Evolutionary conservation across 2,113 vertebrate genomes (phyloP).

Genomic region (Datnioides undecimradiatus): DNA sequence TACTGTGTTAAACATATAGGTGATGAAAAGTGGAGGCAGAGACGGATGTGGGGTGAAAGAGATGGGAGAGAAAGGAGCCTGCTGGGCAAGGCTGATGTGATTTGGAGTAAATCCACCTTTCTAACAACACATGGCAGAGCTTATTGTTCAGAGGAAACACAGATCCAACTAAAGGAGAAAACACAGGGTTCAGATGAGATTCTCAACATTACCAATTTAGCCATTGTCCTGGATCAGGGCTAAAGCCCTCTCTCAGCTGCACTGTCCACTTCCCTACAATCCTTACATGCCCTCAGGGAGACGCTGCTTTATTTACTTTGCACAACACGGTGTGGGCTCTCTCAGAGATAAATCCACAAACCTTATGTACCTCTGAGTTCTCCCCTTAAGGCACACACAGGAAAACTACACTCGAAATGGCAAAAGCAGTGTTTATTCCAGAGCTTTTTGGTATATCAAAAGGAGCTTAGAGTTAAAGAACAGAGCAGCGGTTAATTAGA

Average conservation of each 20-base stretch:
- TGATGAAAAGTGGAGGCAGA: conserved; percentile 29
- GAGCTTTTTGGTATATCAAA: conserved; percentile 34
- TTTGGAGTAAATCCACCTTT: conserved; percentile 51
- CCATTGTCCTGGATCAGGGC: conserved; percentile 62
- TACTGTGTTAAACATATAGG: conserved; percentile 42
- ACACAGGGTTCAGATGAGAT: conserved; percentile 56
- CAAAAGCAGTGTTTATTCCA: conserved; percentile 37
- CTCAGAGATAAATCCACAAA: conserved; percentile 55
- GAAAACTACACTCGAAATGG: conserved; percentile 30
- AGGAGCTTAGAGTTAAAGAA: conserved; percentile 36
- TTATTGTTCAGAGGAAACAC: conserved; percentile 37
- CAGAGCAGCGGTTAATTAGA: conserved; percentile 53
- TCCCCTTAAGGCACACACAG: conserved; percentile 28
- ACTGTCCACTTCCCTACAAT: conserved; percentile 60
- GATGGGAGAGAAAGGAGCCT: neutral
- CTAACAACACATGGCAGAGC: conserved; percentile 30
- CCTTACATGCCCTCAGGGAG: conserved; percentile 63
- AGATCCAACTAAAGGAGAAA: conserved; percentile 47
- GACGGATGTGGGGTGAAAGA: conserved; percentile 14
- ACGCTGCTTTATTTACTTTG: conserved; percentile 73
- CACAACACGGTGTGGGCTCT: conserved; percentile 50
- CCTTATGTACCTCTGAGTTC: conserved; percentile 46
- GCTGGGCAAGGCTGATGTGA: conserved; percentile 24
- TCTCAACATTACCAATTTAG: conserved; percentile 67
- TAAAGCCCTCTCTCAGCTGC: conserved; percentile 52